These are phyloP conservation scores for Acronicta leporina DNA, from an alignment of 2,888 invertebrate species.

Conservation along the genomic window DNA sequence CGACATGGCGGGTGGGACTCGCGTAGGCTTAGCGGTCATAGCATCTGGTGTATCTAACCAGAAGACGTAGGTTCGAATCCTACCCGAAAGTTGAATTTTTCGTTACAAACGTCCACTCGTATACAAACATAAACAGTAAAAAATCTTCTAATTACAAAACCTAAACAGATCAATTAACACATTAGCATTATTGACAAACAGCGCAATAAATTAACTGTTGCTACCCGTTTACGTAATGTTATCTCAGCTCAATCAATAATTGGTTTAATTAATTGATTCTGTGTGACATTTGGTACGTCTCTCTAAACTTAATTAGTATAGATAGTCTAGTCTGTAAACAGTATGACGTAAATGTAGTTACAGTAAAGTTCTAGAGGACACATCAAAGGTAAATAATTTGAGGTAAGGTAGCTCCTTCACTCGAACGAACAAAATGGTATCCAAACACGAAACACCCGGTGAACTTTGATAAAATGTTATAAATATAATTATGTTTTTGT, in stretches of 20 bases:
- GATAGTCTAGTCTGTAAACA: constrained; percentile 11
- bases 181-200: too few relatives aligned
- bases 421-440: not conserved
- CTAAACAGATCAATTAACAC: too few relatives aligned
- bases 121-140: too few relatives aligned
- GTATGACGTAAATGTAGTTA: constrained; percentile 4
- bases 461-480: not conserved
- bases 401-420: constrained; percentile 3
- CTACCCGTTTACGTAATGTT: constrained; percentile 24
- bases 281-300: constrained; percentile 7
- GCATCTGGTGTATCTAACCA: too few relatives aligned
- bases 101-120: too few relatives aligned
- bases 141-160: too few relatives aligned
- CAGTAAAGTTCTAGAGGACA: not conserved
- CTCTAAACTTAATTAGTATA: constrained; percentile 1
- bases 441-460: not conserved
- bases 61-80: too few relatives aligned
- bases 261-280: constrained; percentile 35
- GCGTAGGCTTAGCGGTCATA: too few relatives aligned
- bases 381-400: constrained; percentile 5
- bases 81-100: too few relatives aligned
- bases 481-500: too few relatives aligned
- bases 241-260: constrained; percentile 12
- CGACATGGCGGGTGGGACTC: too few relatives aligned
- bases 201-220: too few relatives aligned